These are phyloP conservation scores for Ariolimax columbianus DNA, from an alignment of 2,888 invertebrate species.

Conservation along the genomic window DNA sequence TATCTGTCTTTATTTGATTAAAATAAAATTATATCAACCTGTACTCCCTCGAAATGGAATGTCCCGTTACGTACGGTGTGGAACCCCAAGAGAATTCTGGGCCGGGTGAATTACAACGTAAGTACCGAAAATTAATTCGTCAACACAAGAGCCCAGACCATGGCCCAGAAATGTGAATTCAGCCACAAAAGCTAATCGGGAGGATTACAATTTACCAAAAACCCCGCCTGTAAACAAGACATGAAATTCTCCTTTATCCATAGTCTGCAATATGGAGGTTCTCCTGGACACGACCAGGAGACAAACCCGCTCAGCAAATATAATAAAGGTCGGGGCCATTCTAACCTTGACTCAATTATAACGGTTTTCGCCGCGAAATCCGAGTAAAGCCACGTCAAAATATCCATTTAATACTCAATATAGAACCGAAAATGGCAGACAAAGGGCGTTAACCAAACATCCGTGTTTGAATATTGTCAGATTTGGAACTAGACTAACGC, in stretches of 20 bases:
- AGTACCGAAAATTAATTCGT: no score
- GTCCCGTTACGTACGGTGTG: no score
- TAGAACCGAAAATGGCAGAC: neutral
- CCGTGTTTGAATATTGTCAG: neutral
- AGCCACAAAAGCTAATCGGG: no score
- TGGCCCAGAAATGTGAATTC: no score
- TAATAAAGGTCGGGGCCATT: neutral
- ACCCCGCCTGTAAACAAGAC: no score
- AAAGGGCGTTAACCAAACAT: neutral
- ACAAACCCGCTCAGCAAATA: neutral
- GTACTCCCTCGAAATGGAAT: no score
- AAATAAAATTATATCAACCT: no score
- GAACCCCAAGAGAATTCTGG: no score
- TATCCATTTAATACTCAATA: neutral
- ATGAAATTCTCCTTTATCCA: neutral
- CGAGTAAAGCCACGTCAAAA: neutral
- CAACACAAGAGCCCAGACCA: no score
- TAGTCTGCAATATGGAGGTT: neutral
- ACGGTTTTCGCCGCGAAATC: neutral
- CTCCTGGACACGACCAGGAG: neutral
- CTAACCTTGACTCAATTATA: neutral
- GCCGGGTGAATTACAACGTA: no score
- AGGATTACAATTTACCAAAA: no score
- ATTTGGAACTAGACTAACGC: neutral
- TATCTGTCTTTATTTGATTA: no score